Conservation (phyloP, 2,113 vertebrate species). For the Ctenodactylus gundi region DNA sequence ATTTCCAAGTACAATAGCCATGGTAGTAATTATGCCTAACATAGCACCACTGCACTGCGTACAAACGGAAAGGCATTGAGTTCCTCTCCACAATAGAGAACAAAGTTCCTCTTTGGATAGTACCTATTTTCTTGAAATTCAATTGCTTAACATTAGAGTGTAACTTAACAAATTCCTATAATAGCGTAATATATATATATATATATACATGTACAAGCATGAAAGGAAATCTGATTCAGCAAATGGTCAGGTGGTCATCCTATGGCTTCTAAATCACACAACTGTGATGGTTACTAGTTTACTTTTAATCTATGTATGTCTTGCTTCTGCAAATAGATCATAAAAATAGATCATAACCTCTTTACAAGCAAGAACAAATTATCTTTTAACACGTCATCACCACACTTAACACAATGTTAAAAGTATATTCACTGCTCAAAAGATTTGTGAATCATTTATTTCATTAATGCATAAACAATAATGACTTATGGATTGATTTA, state of each 20-base stretch:
- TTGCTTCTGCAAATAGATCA: background rate
- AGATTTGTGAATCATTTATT: slow-evolving; percentile 19
- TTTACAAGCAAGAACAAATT: background rate
- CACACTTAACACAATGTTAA: background rate
- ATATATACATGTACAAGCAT: too few species aligned
- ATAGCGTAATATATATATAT: background rate
- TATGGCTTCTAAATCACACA: background rate
- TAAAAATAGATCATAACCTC: background rate
- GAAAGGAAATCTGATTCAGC: too few species aligned
- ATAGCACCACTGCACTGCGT: too few species aligned
- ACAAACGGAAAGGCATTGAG: too few species aligned
- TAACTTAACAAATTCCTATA: too few species aligned
- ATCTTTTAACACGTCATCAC: background rate
- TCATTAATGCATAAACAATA: background rate
- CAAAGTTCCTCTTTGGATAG: too few species aligned
- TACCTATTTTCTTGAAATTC: too few species aligned
- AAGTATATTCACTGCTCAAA: background rate
- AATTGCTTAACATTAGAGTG: too few species aligned
- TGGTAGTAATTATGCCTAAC: too few species aligned
- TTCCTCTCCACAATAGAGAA: too few species aligned
- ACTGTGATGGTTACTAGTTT: background rate
- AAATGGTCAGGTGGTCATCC: too few species aligned
- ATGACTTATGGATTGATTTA: background rate
- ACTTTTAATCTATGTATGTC: background rate
- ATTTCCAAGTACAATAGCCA: too few species aligned